Conservation (phyloP, 2,797 vertebrate species). For the Poecilia picta region DNA sequence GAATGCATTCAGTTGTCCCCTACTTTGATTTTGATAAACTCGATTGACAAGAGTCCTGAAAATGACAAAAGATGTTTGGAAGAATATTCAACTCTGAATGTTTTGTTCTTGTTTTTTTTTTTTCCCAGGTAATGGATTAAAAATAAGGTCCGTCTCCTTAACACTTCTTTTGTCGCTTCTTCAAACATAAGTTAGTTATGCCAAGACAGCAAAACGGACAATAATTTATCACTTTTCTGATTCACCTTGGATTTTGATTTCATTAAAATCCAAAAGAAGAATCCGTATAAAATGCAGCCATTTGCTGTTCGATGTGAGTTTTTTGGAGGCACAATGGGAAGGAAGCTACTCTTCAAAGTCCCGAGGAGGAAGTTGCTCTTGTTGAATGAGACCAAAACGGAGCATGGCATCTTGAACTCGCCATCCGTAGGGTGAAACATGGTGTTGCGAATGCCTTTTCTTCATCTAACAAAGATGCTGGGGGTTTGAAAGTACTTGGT, state of each 20-base stretch:
- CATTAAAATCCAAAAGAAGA: not conserved
- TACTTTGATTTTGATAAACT: not conserved
- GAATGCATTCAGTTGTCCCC: not conserved
- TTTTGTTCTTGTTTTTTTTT: slow-evolving; percentile 58
- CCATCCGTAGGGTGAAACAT: not conserved
- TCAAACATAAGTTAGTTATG: not conserved
- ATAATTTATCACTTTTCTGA: not conserved
- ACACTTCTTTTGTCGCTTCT: slow-evolving; percentile 6
- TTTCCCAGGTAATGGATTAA: slow-evolving; percentile 33
- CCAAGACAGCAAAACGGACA: not conserved
- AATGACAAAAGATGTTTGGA: slow-evolving; percentile 25
- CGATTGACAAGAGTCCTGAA: not conserved
- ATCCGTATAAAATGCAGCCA: not conserved
- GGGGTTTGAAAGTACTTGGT: not conserved
- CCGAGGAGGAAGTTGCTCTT: not conserved
- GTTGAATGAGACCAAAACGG: not conserved
- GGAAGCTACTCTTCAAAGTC: not conserved
- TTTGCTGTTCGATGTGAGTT: not conserved
- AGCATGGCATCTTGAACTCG: not conserved
- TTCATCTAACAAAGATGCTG: not conserved
- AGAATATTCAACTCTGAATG: slow-evolving; percentile 31
- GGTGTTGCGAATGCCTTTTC: not conserved
- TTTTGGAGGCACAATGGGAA: not conserved
- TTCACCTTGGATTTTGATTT: not conserved
- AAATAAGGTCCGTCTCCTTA: slow-evolving; percentile 19